Evolutionary conservation across 2,113 vertebrate species (phyloP).

Genomic region (Pseudorectes ferrugineus): DNA sequence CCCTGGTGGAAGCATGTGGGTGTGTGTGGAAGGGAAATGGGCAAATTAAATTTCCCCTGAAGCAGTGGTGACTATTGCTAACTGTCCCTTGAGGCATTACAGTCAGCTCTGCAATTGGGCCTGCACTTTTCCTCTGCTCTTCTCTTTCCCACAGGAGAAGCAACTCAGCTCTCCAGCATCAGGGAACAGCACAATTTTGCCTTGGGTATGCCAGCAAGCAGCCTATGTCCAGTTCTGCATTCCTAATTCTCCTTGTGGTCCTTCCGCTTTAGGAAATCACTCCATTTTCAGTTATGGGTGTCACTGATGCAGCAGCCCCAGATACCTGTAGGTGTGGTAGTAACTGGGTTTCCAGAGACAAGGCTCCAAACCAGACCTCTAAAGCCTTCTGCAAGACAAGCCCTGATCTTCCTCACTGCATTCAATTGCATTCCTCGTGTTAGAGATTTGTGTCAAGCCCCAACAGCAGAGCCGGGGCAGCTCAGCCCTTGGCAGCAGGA

Average conservation of each 20-base stretch:
- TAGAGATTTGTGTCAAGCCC: neutral
- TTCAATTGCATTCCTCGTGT: neutral
- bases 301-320: neutral
- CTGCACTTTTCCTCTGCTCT: neutral
- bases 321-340: neutral
- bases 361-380: neutral
- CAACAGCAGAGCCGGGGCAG: neutral
- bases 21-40: neutral
- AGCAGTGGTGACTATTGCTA: neutral
- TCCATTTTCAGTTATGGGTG: neutral
- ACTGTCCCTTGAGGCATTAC: neutral
- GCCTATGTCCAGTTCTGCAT: neutral
- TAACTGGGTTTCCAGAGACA: neutral
- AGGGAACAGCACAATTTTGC: neutral
- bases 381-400: neutral
- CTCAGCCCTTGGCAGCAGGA: neutral
- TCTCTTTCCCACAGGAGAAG: neutral
- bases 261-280: neutral
- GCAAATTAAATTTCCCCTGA: neutral
- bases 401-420: neutral
- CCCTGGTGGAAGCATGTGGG: neutral
- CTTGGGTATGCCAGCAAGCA: neutral
- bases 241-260: neutral
- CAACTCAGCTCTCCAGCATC: neutral
- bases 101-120: neutral